Conservation (phyloP, 92 coral and sea anemone species). For the Epizoanthus rinbou region DNA sequence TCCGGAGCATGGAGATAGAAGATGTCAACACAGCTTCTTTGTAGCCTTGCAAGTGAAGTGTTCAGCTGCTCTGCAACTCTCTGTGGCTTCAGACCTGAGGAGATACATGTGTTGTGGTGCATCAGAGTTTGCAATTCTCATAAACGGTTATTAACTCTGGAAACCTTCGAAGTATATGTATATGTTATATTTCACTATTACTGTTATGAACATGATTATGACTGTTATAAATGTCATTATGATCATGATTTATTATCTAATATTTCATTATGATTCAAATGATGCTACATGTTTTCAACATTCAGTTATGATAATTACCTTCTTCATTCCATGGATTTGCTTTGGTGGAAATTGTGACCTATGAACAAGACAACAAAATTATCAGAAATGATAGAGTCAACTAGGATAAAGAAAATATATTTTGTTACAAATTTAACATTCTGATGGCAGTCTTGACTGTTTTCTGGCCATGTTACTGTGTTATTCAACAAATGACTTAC, state of each 20-base stretch:
- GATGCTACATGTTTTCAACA: too few species aligned
- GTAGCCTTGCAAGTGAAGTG: conserved; percentile 29
- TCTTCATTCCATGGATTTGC: conserved; percentile 17
- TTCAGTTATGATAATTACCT: neutral
- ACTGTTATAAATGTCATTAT: too few species aligned
- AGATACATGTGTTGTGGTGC: neutral
- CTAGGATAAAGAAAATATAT: neutral
- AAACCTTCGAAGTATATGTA: too few species aligned
- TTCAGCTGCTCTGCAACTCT: conserved; percentile 10
- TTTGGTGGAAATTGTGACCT: conserved; percentile 25
- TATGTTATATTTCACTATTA: too few species aligned
- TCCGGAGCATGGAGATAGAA: conserved; percentile 36
- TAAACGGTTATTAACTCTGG: too few species aligned
- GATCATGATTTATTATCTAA: too few species aligned
- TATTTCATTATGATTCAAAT: too few species aligned
- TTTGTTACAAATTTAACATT: neutral
- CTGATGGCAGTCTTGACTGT: too few species aligned
- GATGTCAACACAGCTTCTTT: conserved; percentile 23
- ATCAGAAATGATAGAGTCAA: neutral
- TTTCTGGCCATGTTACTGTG: too few species aligned
- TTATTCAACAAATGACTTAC: too few species aligned
- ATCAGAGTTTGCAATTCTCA: too few species aligned
- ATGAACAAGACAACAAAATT: neutral
- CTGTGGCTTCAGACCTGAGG: conserved; percentile 15
- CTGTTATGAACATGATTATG: too few species aligned